Percentiles rank a stretch among this genome's conserved stretches.
These are phyloP conservation scores for Lota lota DNA, from an alignment of 2,113 vertebrate species.

Conservation along the genomic window DNA sequence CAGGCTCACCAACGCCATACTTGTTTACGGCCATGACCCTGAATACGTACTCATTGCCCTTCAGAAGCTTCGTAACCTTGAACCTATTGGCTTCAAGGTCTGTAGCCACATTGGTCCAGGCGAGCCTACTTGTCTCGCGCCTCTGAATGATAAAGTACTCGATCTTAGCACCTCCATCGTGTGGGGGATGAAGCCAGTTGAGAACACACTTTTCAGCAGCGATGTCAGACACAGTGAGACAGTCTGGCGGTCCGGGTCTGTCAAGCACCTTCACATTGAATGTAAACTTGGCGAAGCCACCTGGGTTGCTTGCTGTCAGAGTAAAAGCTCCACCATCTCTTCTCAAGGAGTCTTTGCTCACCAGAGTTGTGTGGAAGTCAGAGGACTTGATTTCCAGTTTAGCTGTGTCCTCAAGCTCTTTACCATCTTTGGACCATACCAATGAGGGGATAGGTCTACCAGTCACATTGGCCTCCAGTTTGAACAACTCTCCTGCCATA, in stretches of 20 bases:
- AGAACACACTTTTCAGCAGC: slow-evolving; percentile 93
- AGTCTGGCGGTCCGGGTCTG: slow-evolving; percentile 93
- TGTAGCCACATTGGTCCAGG: slow-evolving; percentile 93
- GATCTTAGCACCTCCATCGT: slow-evolving; percentile 94
- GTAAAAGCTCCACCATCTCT: slow-evolving; percentile 87
- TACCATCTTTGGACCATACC: slow-evolving; percentile 93
- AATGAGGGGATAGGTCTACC: slow-evolving; percentile 90
- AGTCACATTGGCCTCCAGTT: slow-evolving; percentile 86
- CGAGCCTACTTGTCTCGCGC: slow-evolving; percentile 94
- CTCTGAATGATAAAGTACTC: slow-evolving; percentile 93
- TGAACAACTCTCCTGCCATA: slow-evolving; percentile 93
- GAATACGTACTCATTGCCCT: slow-evolving; percentile 97
- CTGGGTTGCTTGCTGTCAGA: slow-evolving; percentile 92
- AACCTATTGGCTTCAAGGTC: slow-evolving; percentile 91
- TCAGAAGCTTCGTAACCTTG: slow-evolving; percentile 93
- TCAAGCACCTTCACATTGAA: slow-evolving; percentile 96
- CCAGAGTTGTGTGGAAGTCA: slow-evolving; percentile 88
- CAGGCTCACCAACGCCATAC: slow-evolving; percentile 89
- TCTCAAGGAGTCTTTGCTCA: slow-evolving; percentile 89
- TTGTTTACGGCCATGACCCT: slow-evolving; percentile 99
- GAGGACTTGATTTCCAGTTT: slow-evolving; percentile 91
- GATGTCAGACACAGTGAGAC: slow-evolving; percentile 84
- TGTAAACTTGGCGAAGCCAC: slow-evolving; percentile 93
- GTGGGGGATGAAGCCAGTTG: slow-evolving; percentile 90
- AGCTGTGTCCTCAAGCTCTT: slow-evolving; percentile 88